Percentiles rank a stretch among this genome's conserved stretches.
phyloP scores from a whole-genome alignment of 2,113 vertebrate species.

The Alosa alosa region DNA sequence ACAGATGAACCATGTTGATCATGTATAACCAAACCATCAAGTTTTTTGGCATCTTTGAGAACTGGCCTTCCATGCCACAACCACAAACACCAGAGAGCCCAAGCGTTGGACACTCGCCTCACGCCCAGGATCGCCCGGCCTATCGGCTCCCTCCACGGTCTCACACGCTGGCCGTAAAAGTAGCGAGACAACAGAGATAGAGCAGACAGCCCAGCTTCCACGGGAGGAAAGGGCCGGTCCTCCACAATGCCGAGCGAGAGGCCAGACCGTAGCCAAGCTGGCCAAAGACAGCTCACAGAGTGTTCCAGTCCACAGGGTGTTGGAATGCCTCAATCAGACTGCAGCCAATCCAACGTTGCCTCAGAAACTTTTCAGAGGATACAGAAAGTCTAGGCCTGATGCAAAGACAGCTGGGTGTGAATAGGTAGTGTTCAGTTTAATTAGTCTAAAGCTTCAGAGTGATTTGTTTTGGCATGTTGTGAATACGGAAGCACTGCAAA shows the following conservation, averaged over 20 bases:
- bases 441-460: neutral
- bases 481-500: neutral
- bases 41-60: neutral
- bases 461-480: too few species aligned
- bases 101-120: neutral
- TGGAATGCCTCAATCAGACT: neutral
- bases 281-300: slow-evolving; percentile 7
- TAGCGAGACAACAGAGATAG: slow-evolving; percentile 52
- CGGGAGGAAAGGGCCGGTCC: slow-evolving; percentile 33
- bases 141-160: slow-evolving; percentile 28
- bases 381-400: neutral
- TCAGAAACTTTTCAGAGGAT: neutral
- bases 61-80: neutral
- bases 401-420: neutral
- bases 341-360: neutral
- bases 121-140: neutral
- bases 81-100: neutral
- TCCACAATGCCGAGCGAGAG: neutral
- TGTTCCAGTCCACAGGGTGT: neutral
- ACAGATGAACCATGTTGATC: neutral
- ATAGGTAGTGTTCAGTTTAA: neutral
- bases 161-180: slow-evolving; percentile 58
- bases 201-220: slow-evolving; percentile 37
- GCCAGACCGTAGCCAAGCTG: neutral
- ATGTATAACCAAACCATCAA: neutral